phyloP scores from a whole-genome alignment of 2,113 vertebrate genomes.

The Zosterops pallidus region DNA sequence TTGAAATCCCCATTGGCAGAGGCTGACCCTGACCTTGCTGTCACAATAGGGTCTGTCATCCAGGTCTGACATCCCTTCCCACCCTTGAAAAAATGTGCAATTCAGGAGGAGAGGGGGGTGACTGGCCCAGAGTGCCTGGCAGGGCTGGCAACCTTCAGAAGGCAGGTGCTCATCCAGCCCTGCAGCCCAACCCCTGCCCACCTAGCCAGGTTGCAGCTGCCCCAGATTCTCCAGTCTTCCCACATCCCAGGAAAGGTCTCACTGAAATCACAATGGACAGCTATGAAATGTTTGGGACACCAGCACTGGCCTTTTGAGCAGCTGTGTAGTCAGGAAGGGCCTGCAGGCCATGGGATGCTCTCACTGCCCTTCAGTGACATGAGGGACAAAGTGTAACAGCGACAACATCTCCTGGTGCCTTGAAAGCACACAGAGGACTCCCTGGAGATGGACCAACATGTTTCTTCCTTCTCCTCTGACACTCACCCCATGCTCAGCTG shows the following conservation, averaged over 20 bases:
- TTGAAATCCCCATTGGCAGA: neutral
- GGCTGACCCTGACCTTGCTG: neutral
- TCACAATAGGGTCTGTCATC: neutral
- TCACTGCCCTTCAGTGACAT: neutral
- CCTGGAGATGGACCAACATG: neutral
- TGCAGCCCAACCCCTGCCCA: rapidly evolving
- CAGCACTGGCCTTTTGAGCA: neutral
- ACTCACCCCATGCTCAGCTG: rapidly evolving
- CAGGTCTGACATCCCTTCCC: neutral
- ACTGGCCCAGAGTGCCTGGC: neutral
- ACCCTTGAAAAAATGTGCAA: neutral
- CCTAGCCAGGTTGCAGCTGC: neutral
- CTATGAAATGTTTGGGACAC: neutral
- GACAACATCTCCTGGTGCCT: neutral
- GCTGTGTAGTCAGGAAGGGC: neutral
- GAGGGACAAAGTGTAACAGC: rapidly evolving
- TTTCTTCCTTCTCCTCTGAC: neutral
- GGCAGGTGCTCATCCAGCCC: neutral
- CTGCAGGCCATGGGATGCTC: neutral
- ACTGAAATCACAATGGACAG: neutral
- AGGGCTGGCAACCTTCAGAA: neutral
- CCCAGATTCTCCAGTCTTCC: neutral
- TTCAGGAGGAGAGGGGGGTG: neutral
- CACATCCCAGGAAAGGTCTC: rapidly evolving
- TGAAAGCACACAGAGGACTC: neutral